phyloP scores from a whole-genome alignment of 2,797 vertebrate genomes.

The Diglossa cyanea region DNA sequence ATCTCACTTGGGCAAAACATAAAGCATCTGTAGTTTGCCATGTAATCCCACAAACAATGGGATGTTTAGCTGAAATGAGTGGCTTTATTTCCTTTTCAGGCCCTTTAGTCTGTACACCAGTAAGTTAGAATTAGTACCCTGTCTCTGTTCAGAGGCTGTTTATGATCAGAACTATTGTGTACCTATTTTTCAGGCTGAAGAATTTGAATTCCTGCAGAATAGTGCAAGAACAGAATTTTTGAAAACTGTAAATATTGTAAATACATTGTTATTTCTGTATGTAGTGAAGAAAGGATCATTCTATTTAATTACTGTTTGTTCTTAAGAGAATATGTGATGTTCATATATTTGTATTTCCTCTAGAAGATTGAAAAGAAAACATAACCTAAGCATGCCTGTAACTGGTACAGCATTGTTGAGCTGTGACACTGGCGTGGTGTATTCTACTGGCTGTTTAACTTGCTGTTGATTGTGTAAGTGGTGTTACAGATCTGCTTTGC shows the following conservation, averaged over 20 bases:
- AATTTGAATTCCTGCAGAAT: not conserved
- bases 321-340: not conserved
- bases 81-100: not conserved
- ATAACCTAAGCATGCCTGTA: not conserved
- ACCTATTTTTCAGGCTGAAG: not conserved
- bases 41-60: not conserved
- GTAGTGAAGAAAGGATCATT: not conserved
- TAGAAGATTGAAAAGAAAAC: not conserved
- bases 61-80: not conserved
- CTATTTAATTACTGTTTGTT: constrained; percentile 40
- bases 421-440: not conserved
- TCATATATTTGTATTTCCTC: constrained; percentile 39
- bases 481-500: not conserved
- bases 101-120: not conserved
- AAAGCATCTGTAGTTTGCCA: not conserved
- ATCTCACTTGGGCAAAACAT: not conserved
- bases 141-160: not conserved
- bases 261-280: constrained; percentile 37
- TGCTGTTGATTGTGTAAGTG: not conserved
- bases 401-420: not conserved
- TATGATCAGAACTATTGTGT: not conserved
- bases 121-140: not conserved
- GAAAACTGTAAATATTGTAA: constrained; percentile 40
- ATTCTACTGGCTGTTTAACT: not conserved
- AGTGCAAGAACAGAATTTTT: not conserved